Evolutionary conservation across 2,113 vertebrate species (phyloP).

Genomic region (Galbula dea): DNA sequence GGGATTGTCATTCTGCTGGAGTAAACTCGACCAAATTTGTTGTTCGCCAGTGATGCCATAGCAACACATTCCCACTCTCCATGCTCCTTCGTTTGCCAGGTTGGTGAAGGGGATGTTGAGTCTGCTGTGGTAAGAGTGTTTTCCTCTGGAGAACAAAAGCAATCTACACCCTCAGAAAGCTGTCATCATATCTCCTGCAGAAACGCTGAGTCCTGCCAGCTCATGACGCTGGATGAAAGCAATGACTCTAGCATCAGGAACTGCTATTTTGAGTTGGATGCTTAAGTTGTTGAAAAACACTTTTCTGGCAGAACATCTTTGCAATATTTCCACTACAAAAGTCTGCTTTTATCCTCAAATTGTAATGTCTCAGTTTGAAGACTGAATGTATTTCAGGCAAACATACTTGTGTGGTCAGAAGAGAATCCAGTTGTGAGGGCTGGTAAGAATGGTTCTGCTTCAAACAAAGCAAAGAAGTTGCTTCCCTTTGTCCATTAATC

Average conservation of each 20-base stretch:
- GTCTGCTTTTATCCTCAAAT: conserved; percentile 30
- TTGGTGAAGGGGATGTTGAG: conserved; percentile 43
- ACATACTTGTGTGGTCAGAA: background rate
- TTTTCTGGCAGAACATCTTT: conserved; percentile 53
- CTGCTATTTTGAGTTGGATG: conserved; percentile 39
- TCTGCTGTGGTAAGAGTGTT: conserved; percentile 34
- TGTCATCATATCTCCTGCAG: conserved; percentile 35
- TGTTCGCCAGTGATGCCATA: background rate
- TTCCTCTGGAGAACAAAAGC: conserved; percentile 64
- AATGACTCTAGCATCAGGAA: conserved; percentile 21
- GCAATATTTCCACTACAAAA: conserved; percentile 53
- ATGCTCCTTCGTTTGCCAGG: background rate
- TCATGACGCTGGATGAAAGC: conserved; percentile 29
- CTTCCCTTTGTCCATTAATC: background rate
- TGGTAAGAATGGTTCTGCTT: background rate
- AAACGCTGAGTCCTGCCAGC: conserved; percentile 43
- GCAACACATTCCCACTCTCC: background rate
- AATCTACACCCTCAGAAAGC: conserved; percentile 44
- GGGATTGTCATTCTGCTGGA: background rate
- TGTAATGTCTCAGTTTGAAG: background rate
- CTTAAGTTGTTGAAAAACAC: conserved; percentile 28
- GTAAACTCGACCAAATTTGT: background rate
- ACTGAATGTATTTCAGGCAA: background rate
- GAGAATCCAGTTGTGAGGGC: background rate
- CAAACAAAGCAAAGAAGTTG: background rate